Evolutionary conservation across 2,113 vertebrate genomes (phyloP).

Genomic region (Cyanoderma ruficeps): DNA sequence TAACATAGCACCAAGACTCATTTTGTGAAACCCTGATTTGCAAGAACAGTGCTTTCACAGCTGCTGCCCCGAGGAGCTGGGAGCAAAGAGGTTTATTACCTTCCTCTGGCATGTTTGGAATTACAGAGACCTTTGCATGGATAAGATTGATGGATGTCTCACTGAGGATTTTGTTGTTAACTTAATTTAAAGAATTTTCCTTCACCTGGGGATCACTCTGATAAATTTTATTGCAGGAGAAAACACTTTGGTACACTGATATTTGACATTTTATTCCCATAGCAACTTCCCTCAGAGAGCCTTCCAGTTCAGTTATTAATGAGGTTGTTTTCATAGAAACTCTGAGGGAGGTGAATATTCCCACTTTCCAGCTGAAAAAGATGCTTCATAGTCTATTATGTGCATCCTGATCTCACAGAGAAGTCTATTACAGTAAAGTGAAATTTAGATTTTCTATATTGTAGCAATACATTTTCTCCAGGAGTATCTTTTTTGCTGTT

Average conservation of each 20-base stretch:
- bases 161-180: not conserved
- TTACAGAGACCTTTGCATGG: not conserved
- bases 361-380: not conserved
- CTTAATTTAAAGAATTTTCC: slow-evolving; percentile 5
- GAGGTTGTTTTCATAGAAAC: slow-evolving; percentile 20
- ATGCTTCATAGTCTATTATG: not conserved
- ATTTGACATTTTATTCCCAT: slow-evolving; percentile 45
- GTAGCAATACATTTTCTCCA: not conserved
- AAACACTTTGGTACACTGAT: not conserved
- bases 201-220: not conserved
- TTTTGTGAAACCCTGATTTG: not conserved
- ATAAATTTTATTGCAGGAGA: not conserved
- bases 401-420: not conserved
- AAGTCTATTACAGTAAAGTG: not conserved
- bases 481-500: not conserved
- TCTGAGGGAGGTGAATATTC: slow-evolving; percentile 10
- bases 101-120: not conserved
- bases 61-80: not conserved
- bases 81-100: not conserved
- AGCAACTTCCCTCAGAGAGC: not conserved
- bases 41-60: not conserved
- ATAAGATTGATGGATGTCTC: not conserved
- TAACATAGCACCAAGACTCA: not conserved
- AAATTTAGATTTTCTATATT: slow-evolving; percentile 2
- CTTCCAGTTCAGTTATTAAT: slow-evolving; percentile 41